Conservation (phyloP, 2,113 vertebrate genomes). For the Quiscalus mexicanus region DNA sequence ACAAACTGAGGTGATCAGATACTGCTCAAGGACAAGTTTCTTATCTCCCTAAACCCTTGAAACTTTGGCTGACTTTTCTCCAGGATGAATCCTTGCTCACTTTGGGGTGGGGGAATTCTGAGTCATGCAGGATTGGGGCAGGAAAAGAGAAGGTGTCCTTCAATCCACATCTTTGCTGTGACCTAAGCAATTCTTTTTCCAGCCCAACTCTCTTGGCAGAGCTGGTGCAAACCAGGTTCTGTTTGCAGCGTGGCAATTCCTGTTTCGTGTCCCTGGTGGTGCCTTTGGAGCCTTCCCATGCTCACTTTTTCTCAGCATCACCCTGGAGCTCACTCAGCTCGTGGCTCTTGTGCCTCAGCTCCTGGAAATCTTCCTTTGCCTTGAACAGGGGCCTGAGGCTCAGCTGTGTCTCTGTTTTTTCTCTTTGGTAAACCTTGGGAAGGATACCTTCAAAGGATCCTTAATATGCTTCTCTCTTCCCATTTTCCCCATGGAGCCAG, state of each 20-base stretch:
- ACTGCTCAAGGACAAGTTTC: not conserved
- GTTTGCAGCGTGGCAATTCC: not conserved
- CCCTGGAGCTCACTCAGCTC: not conserved
- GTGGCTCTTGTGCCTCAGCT: fast-evolving
- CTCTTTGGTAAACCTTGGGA: not conserved
- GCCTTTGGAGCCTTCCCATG: not conserved
- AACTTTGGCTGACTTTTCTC: not conserved
- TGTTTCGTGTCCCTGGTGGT: not conserved
- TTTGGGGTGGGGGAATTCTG: not conserved
- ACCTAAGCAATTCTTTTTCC: not conserved
- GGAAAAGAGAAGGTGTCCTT: not conserved
- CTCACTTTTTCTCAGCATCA: not conserved
- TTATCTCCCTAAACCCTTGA: not conserved
- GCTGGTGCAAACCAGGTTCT: not conserved
- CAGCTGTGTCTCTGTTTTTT: fast-evolving
- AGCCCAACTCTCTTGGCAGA: not conserved
- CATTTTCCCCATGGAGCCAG: not conserved
- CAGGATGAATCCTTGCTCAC: fast-evolving
- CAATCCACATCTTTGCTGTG: not conserved
- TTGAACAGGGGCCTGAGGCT: not conserved
- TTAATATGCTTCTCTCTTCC: not conserved
- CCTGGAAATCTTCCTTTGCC: not conserved
- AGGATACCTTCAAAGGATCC: not conserved
- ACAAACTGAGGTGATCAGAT: not conserved
- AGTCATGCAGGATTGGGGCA: not conserved